A percentile compares a stretch with the other conserved stretches of the same genome.
Conservation (phyloP, 2,888 invertebrate genomes). For the Cryptus viduatorius region DNA sequence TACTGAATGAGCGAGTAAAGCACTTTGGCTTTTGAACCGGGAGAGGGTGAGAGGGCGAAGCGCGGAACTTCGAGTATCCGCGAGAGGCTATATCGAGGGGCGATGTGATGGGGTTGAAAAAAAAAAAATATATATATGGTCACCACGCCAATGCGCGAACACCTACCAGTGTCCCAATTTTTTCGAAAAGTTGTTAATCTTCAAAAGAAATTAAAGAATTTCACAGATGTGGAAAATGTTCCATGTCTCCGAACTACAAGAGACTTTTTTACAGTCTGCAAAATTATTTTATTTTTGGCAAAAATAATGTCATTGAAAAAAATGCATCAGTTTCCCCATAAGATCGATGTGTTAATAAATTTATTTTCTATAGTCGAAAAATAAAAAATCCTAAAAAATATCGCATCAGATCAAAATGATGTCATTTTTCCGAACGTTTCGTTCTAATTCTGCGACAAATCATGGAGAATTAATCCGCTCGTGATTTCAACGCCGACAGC, state of each 20-base stretch:
- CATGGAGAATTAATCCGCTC: conserved; percentile 72
- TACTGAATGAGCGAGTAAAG: conserved; percentile 46
- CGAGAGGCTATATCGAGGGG: neutral
- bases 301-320: too few relatives aligned
- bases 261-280: too few relatives aligned
- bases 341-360: neutral
- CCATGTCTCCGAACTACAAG: too few relatives aligned
- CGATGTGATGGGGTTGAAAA: conserved; percentile 10
- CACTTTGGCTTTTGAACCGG: conserved; percentile 52
- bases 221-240: too few relatives aligned
- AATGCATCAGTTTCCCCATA: too few relatives aligned
- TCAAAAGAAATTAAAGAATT: too few relatives aligned
- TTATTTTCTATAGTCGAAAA: neutral
- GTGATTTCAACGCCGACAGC: conserved; percentile 36
- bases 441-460: conserved; percentile 77
- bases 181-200: too few relatives aligned
- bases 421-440: too few relatives aligned
- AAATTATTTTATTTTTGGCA: too few relatives aligned
- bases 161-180: neutral
- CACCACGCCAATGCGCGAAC: neutral
- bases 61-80: conserved; percentile 46
- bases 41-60: conserved; percentile 44
- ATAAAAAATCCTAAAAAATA: neutral
- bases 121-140: conserved; percentile 4
- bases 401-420: too few relatives aligned